A percentile compares a stretch with the other conserved stretches of the same genome.
Evolutionary conservation across 1,140 invertebrate genomes (phyloP).

Genomic region (Drosophila parvula): DNA sequence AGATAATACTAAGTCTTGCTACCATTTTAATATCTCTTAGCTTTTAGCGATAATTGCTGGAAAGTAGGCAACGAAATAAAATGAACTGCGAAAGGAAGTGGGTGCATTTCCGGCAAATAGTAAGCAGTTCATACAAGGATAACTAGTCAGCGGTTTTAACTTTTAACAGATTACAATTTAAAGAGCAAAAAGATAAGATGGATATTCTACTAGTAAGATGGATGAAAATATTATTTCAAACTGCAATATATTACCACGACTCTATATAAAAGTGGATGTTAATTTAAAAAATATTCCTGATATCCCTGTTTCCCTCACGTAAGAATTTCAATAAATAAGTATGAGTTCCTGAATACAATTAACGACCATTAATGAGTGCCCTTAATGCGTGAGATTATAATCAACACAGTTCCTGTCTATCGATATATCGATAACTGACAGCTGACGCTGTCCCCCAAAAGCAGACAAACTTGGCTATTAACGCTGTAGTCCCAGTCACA

Average conservation of each 20-base stretch:
- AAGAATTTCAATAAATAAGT: background rate
- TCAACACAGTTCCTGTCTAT: background rate
- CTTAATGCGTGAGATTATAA: background rate
- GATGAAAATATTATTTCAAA: too few relatives aligned
- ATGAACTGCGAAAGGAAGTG: constrained; percentile 2
- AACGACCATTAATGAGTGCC: background rate
- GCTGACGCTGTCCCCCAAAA: background rate
- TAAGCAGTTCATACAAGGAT: too few relatives aligned
- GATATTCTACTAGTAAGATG: too few relatives aligned
- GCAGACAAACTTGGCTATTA: background rate
- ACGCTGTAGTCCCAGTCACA: background rate
- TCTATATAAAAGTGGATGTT: background rate
- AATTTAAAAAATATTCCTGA: too few relatives aligned
- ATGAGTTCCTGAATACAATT: background rate
- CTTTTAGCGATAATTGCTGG: background rate
- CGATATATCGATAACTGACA: constrained; percentile 2
- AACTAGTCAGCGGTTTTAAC: too few relatives aligned
- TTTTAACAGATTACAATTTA: too few relatives aligned
- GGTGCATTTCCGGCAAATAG: background rate
- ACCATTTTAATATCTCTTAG: background rate
- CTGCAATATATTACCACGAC: background rate
- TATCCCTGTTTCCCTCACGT: too few relatives aligned
- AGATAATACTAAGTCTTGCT: background rate
- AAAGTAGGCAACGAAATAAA: constrained; percentile 8
- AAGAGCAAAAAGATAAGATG: too few relatives aligned